Evolutionary conservation across 2,797 vertebrate genomes (phyloP), one percentile per base, ranked within the genome.

Genomic region (Manis javanica): DNA sequence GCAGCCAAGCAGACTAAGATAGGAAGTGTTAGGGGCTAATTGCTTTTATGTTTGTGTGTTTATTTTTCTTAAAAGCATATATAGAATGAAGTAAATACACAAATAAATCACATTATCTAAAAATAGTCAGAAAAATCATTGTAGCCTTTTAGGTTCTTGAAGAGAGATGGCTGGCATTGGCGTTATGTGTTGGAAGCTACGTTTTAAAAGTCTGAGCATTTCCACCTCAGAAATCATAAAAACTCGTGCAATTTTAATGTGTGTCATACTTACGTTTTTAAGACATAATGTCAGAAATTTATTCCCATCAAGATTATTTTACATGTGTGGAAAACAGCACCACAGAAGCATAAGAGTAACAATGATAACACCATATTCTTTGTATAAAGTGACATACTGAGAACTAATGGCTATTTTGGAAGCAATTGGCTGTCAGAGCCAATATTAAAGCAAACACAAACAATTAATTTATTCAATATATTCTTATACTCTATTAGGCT

Each of bases 391-490:
- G 66, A 42, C 37, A 69, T 21, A 37, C 18, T 16, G 37, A 34
- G 37, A 79, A 74, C 12, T 79, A 88, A 87, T 88, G 49, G 11
- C 15, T 85, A 12, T 57, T 93, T 66, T 86, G 68, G 79, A 94
- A 83, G 42, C 14, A 85, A 21, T 24, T 86, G 57, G 46, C 19
- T 75, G 16, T 92, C 72, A 88, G n/a, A 97, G 15, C 0, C 37
- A 75, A 75, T 84, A 68, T 77, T 61, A 95, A 87, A 89, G 69
- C 95, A 87, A 94, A 84, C 14, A 87, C 34, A 87, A 85, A 63
- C 51, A 69, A 96, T 75, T 94, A 95, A 95, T 95, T 66, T 57
- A 77, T 66, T 79, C 29, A 91, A 64, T 83, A 64, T 83, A 91
- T 63, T 81, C 24, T 37, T 72, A 57, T 74, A 19, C 51, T 90